Percentiles rank a stretch among this genome's conserved stretches.
phyloP scores from a whole-genome alignment of 2,888 invertebrate species.

The Syrista parreyssii region DNA sequence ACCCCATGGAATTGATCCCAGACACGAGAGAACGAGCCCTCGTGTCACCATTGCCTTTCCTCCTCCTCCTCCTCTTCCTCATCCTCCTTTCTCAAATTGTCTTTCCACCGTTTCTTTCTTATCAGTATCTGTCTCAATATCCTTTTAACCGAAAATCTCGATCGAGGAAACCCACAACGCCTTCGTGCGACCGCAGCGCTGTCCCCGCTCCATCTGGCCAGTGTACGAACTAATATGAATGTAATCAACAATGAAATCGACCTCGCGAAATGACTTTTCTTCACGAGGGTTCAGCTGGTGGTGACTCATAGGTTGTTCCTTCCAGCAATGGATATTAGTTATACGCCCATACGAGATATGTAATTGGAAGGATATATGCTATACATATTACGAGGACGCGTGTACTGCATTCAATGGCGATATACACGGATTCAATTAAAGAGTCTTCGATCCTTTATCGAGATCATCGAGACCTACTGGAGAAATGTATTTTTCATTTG shows the following conservation, averaged over 20 bases:
- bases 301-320: background rate
- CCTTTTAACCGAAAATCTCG: background rate
- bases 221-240: background rate
- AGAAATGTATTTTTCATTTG: background rate
- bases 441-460: background rate
- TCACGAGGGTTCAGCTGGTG: background rate
- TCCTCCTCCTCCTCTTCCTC: background rate
- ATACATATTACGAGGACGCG: background rate
- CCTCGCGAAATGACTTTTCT: background rate
- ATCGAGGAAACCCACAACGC: background rate
- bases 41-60: background rate
- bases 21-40: background rate
- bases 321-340: background rate
- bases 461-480: background rate
- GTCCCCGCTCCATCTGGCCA: background rate
- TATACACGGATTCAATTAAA: background rate
- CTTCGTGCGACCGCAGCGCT: background rate
- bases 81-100: background rate
- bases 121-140: background rate
- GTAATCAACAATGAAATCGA: background rate
- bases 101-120: background rate
- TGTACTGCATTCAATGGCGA: background rate
- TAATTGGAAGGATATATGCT: background rate
- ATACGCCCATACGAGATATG: background rate
- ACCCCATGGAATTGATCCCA: background rate